phyloP scores from a whole-genome alignment of 2,113 vertebrate genomes.

The Notothenia rossii region DNA sequence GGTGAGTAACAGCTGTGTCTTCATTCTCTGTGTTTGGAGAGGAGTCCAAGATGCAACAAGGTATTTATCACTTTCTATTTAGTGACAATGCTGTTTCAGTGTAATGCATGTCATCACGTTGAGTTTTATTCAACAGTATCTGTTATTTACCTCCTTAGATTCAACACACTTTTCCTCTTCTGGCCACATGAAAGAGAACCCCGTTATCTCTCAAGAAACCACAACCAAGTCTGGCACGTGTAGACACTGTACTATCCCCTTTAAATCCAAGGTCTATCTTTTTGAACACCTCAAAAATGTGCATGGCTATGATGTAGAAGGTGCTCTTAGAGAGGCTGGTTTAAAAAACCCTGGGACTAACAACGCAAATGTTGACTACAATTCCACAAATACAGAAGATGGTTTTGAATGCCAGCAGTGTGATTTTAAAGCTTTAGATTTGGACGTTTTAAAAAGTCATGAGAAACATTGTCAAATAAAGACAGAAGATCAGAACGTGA shows the following conservation, averaged over 20 bases:
- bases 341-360: slow-evolving; percentile 68
- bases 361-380: slow-evolving; percentile 77
- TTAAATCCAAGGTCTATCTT: slow-evolving; percentile 91
- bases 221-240: slow-evolving; percentile 87
- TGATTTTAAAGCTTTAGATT: slow-evolving; percentile 86
- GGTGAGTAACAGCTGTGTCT: slow-evolving; percentile 10
- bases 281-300: slow-evolving; percentile 90
- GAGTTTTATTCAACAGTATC: not conserved
- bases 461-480: slow-evolving; percentile 87
- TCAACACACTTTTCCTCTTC: slow-evolving; percentile 82
- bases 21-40: not conserved
- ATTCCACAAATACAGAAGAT: slow-evolving; percentile 70
- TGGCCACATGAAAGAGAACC: slow-evolving; percentile 82
- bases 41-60: slow-evolving; percentile 59
- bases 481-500: not conserved
- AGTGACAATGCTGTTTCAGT: not conserved
- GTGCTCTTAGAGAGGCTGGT: slow-evolving; percentile 74
- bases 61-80: slow-evolving; percentile 19
- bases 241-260: slow-evolving; percentile 89
- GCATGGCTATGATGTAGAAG: slow-evolving; percentile 81
- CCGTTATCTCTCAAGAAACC: slow-evolving; percentile 80
- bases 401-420: slow-evolving; percentile 87
- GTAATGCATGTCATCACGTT: not conserved
- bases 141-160: slow-evolving; percentile 68
- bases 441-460: slow-evolving; percentile 85